Evolutionary conservation across 2,113 vertebrate species (phyloP), one percentile per base, ranked within the genome.

Genomic region (Macquaria australasica): DNA sequence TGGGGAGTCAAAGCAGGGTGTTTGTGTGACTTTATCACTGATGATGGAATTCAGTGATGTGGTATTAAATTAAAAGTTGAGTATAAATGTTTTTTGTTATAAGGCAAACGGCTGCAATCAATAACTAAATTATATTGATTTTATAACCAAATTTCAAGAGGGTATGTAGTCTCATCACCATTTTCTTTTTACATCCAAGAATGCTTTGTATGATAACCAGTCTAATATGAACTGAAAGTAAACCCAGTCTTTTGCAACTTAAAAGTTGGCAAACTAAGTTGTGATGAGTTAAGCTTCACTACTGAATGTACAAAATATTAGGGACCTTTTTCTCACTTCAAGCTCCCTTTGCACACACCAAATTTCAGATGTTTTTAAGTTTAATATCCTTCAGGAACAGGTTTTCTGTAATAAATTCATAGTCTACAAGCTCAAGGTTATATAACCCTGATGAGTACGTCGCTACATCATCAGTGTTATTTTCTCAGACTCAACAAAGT

Each of bases 1-100:
- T 78, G 81, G 83, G 76, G 72, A 82, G 14, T 34, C 41, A 69
- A 4, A 66, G 16, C 34, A 53, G 21, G 37, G 21, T n/a, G 43
- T 45, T 45, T 45, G 11, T 12, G 43, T 45, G 66, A n/a, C 8
- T 48, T 5, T 12, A 37, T 56, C 71, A 41, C 31, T 20, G 55
- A 15, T 14, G 55, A 15, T 70, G 25, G 39, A 59, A 31, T 28
- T 53, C 10, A 41, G 41, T 34, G 37, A 37, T 1, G 1, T 16
- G 16, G 20, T 55, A 28, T 39, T 11, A 51, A 23, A 37, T 25
- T 50, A 28, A 18, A 69, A 14, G 7, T 16, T 25, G 21, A 21
- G 8, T 31, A 8, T 20, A 28, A 43, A 8, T 25, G 73, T 21
- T 37, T 67, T 31, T 21, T 66, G 2, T 28, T 55, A 77, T 45